A percentile compares a stretch with the other conserved stretches of the same genome.
Conservation (phyloP, 2,888 invertebrate genomes). For the Busseola fusca region DNA sequence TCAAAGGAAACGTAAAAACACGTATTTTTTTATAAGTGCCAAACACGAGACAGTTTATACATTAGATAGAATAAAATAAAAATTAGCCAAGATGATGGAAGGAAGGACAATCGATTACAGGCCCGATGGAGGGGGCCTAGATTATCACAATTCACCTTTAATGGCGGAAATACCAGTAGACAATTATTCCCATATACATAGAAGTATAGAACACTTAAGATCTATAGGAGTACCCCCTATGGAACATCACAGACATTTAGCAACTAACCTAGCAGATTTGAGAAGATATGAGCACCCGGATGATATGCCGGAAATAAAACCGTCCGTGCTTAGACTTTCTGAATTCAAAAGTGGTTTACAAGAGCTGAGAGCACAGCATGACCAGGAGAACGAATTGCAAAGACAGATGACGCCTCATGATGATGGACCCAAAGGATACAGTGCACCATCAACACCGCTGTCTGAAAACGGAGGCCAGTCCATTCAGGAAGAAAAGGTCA, state of each 20-base stretch:
- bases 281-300: conserved; percentile 87
- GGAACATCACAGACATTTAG: conserved; percentile 85
- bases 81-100: conserved; percentile 86
- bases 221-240: conserved; percentile 89
- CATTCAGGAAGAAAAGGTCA: conserved; percentile 87
- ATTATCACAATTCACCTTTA: conserved; percentile 91
- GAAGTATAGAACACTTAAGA: conserved; percentile 91
- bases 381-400: conserved; percentile 85
- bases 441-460: conserved; percentile 86
- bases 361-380: conserved; percentile 80
- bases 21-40: conserved; percentile 88
- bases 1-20: conserved; percentile 75
- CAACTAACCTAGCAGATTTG: conserved; percentile 84
- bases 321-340: conserved; percentile 86
- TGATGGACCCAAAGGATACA: conserved; percentile 86
- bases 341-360: conserved; percentile 86
- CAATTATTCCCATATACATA: conserved; percentile 90
- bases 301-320: conserved; percentile 86
- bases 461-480: conserved; percentile 87
- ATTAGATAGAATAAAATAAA: conserved; percentile 82
- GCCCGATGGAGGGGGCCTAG: conserved; percentile 90
- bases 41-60: conserved; percentile 77
- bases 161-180: conserved; percentile 92
- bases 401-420: conserved; percentile 86
- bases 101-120: conserved; percentile 88